These are phyloP conservation scores for Andrena haemorrhoa DNA, from an alignment of 2,888 invertebrate genomes.

Conservation along the genomic window DNA sequence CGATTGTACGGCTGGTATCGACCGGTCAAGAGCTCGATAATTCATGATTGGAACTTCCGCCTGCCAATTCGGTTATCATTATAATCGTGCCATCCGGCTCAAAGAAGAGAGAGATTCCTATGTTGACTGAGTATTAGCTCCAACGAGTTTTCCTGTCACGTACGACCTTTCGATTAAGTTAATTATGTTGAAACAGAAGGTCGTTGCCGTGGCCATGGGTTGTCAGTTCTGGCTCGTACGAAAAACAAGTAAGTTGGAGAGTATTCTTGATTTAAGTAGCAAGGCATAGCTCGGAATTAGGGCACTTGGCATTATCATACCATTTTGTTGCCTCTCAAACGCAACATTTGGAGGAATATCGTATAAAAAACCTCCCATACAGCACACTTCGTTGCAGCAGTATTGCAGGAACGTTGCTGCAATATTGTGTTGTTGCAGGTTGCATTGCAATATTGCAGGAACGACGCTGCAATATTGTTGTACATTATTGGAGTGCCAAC, in stretches of 20 bases:
- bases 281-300: too few species aligned
- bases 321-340: too few species aligned
- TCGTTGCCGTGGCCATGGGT: background rate
- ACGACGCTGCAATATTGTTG: too few species aligned
- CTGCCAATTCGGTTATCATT: conserved; percentile 60
- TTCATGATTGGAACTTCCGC: conserved; percentile 62
- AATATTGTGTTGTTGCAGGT: too few species aligned
- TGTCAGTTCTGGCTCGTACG: background rate
- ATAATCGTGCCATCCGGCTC: conserved; percentile 43
- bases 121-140: conserved; percentile 50
- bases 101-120: conserved; percentile 48
- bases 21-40: conserved; percentile 51
- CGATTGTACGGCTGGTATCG: conserved; percentile 49
- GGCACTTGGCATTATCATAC: too few species aligned
- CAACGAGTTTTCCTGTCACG: conserved; percentile 52
- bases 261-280: background rate
- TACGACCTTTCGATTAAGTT: conserved; percentile 58
- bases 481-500: too few species aligned
- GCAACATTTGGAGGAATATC: too few species aligned
- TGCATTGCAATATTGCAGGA: too few species aligned
- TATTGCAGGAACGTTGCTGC: too few species aligned
- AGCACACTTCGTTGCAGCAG: too few species aligned
- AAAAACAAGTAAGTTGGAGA: background rate
- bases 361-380: too few species aligned
- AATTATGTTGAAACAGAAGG: conserved; percentile 47